phyloP scores from a whole-genome alignment of 2,113 vertebrate genomes.

The Craseonycteris thonglongyai region DNA sequence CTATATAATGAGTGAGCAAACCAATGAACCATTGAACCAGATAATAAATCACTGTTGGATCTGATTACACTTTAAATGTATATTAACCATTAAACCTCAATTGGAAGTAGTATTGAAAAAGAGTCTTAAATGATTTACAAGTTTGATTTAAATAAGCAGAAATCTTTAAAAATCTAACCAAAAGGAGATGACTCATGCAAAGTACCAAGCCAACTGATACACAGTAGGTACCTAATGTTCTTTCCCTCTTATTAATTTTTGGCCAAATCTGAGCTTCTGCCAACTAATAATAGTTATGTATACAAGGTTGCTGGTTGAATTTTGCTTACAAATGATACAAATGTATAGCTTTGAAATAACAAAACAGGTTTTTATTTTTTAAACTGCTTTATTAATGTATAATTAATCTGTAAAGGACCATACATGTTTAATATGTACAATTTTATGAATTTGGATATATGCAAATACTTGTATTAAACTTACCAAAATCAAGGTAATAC shows the following conservation, averaged over 20 bases:
- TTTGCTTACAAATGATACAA: not conserved
- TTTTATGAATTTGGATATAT: not conserved
- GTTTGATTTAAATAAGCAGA: slow-evolving; percentile 39
- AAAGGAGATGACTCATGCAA: not conserved
- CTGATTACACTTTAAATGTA: slow-evolving; percentile 65
- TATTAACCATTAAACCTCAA: slow-evolving; percentile 61
- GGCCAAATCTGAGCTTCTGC: not conserved
- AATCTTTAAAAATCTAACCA: not conserved
- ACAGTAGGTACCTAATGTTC: not conserved
- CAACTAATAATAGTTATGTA: not conserved
- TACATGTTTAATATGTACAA: not conserved
- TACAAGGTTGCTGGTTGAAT: not conserved
- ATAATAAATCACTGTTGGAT: slow-evolving; percentile 58
- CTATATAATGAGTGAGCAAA: slow-evolving; percentile 14
- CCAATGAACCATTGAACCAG: slow-evolving; percentile 34
- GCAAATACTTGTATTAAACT: not conserved
- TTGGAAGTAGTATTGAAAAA: slow-evolving; percentile 28
- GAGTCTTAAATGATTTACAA: slow-evolving; percentile 38
- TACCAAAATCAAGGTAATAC: not conserved
- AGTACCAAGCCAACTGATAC: not conserved
- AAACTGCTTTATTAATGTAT: not conserved
- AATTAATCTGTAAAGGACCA: not conserved
- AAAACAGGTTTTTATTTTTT: not conserved
- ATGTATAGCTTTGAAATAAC: not conserved
- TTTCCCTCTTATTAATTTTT: not conserved